A percentile compares a stretch with the other conserved stretches of the same genome.
Evolutionary conservation across 2,113 vertebrate species (phyloP).

Genomic region (Scopus umbretta): DNA sequence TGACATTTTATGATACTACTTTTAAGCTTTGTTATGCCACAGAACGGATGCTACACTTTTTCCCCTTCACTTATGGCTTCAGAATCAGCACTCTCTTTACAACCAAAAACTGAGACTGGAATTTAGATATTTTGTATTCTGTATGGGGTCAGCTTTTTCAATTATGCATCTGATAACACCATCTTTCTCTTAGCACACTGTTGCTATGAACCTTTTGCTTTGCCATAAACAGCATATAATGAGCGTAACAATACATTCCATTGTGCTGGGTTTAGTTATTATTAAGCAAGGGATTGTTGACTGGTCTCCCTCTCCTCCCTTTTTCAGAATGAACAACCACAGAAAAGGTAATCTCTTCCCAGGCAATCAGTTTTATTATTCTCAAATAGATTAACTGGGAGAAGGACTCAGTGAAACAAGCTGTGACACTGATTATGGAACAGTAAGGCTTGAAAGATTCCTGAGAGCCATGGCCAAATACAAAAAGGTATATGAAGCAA

Average conservation of each 20-base stretch:
- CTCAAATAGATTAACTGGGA: background rate
- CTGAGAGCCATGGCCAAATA: background rate
- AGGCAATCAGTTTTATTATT: background rate
- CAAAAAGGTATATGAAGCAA: background rate
- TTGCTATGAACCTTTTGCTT: background rate
- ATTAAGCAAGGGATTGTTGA: background rate
- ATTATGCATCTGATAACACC: background rate
- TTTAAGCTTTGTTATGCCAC: background rate
- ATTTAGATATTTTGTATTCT: background rate
- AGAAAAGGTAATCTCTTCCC: background rate
- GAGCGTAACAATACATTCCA: background rate
- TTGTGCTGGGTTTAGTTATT: background rate
- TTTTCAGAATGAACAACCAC: background rate
- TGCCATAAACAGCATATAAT: background rate
- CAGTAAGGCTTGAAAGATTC: background rate
- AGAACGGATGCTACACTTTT: background rate
- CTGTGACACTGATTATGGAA: background rate
- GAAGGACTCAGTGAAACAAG: background rate
- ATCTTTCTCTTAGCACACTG: background rate
- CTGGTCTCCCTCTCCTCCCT: background rate
- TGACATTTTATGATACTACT: background rate
- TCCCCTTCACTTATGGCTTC: background rate
- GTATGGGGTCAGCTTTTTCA: background rate
- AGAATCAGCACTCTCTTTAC: background rate
- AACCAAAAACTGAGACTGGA: background rate